Percentiles rank a stretch among this genome's conserved stretches.
phyloP scores from a whole-genome alignment of 53 echinoderm and acorn worm genomes.

The Echinarachnius parma region DNA sequence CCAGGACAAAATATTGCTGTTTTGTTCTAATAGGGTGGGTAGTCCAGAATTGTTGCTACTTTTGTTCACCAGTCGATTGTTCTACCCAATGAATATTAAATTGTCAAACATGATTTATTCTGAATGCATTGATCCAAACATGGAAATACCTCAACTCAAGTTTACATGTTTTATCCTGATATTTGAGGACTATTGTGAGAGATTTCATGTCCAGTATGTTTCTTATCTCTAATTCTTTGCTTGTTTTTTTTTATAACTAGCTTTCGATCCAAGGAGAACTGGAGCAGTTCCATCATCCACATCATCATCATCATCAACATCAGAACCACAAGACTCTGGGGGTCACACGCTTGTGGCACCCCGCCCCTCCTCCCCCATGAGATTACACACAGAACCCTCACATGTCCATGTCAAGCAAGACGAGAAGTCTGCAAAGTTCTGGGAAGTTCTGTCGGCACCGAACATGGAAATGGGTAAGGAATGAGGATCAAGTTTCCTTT shows the following conservation, averaged over 20 bases:
- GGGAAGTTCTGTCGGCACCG: constrained; percentile 67
- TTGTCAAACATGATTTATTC: too few species aligned
- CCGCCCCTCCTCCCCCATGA: constrained; percentile 79
- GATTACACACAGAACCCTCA: constrained; percentile 45
- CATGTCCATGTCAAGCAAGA: constrained; percentile 59
- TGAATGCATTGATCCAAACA: too few species aligned
- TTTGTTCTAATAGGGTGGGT: too few species aligned
- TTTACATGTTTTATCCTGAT: too few species aligned
- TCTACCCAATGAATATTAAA: too few species aligned
- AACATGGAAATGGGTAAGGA: constrained; percentile 90
- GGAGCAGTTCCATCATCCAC: constrained; percentile 24
- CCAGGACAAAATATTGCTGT: too few species aligned
- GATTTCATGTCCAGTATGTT: too few species aligned
- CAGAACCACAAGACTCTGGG: constrained; percentile 18
- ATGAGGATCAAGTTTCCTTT: too few species aligned
- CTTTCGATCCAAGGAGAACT: not conserved
- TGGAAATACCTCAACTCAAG: too few species aligned
- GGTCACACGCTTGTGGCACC: constrained; percentile 61
- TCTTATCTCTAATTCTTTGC: not conserved
- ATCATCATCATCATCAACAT: constrained; percentile 33
- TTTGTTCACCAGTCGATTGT: too few species aligned
- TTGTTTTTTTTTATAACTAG: not conserved
- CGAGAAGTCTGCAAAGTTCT: constrained; percentile 71
- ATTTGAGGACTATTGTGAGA: too few species aligned
- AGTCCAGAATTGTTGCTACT: too few species aligned